phyloP scores from a whole-genome alignment of 2,113 vertebrate genomes.

The Tychaedon coryphoeus region DNA sequence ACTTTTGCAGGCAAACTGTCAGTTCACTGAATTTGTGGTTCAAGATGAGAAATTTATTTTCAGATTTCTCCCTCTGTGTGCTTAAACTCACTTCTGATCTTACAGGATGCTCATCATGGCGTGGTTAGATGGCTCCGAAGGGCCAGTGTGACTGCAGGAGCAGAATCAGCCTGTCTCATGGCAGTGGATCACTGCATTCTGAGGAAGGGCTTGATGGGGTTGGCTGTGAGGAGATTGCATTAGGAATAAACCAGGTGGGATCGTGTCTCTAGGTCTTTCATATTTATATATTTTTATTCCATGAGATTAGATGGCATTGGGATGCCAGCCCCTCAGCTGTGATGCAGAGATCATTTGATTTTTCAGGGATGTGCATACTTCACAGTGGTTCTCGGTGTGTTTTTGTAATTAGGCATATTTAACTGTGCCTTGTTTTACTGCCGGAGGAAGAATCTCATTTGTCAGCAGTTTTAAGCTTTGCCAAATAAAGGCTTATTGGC shows the following conservation, averaged over 20 bases:
- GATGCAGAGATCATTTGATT: slow-evolving; percentile 4
- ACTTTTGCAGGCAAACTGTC: background rate
- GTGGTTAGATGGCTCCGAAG: background rate
- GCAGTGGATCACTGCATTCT: background rate
- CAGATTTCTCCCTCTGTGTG: background rate
- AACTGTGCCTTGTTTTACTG: slow-evolving; percentile 68
- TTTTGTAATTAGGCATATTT: slow-evolving; percentile 78
- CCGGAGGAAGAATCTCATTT: slow-evolving; percentile 79
- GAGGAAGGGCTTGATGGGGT: background rate
- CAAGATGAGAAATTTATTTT: background rate
- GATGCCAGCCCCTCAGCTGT: background rate
- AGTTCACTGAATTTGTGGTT: background rate
- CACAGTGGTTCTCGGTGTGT: slow-evolving; percentile 21
- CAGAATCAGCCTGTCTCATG: background rate
- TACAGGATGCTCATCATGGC: background rate
- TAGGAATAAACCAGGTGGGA: background rate
- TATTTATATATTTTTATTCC: background rate
- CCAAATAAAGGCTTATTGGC: slow-evolving; percentile 84
- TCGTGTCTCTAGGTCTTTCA: background rate
- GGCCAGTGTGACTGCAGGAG: background rate
- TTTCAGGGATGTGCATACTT: background rate
- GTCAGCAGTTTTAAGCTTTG: slow-evolving; percentile 82
- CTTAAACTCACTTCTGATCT: background rate
- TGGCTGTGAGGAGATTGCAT: background rate
- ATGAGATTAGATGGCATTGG: background rate